Conservation (phyloP, 2,888 invertebrate species). For the Eudasyphora cyanicolor region DNA sequence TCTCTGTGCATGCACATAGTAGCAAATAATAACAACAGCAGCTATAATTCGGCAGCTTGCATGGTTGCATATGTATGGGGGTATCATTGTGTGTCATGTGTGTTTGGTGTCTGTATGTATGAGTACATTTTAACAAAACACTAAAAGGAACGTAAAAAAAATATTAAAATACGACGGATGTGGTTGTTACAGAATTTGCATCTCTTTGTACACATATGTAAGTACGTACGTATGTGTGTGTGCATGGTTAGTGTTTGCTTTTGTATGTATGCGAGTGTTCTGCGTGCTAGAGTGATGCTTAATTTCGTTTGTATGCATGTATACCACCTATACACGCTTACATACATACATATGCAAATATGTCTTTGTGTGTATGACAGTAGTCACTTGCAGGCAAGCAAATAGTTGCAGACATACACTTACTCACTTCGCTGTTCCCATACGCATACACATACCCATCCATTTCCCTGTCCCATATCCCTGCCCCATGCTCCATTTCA, state of each 20-base stretch:
- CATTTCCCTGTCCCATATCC: too few species aligned
- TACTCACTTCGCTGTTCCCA: neutral
- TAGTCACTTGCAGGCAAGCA: neutral
- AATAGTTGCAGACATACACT: neutral
- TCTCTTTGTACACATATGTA: neutral
- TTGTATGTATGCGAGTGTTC: neutral
- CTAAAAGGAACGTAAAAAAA: conserved; percentile 12
- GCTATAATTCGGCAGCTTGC: conserved; percentile 13
- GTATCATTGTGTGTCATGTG: neutral
- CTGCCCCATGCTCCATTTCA: too few species aligned
- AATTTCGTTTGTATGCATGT: conserved; percentile 32
- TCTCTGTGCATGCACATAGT: too few species aligned
- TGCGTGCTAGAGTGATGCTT: conserved; percentile 38
- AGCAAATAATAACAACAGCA: neutral
- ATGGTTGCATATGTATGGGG: neutral
- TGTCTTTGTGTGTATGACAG: neutral
- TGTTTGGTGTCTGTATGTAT: neutral
- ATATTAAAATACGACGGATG: conserved; percentile 44
- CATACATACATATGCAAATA: neutral
- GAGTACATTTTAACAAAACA: neutral
- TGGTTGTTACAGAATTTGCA: conserved; percentile 42
- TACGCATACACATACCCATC: neutral
- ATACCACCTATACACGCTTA: too few species aligned
- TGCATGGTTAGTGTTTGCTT: neutral
- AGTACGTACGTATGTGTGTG: conserved; percentile 15